Percentiles rank a stretch among this genome's conserved stretches.
Evolutionary conservation across 2,888 invertebrate genomes (phyloP).

Genomic region (Drosophila buzzatii): DNA sequence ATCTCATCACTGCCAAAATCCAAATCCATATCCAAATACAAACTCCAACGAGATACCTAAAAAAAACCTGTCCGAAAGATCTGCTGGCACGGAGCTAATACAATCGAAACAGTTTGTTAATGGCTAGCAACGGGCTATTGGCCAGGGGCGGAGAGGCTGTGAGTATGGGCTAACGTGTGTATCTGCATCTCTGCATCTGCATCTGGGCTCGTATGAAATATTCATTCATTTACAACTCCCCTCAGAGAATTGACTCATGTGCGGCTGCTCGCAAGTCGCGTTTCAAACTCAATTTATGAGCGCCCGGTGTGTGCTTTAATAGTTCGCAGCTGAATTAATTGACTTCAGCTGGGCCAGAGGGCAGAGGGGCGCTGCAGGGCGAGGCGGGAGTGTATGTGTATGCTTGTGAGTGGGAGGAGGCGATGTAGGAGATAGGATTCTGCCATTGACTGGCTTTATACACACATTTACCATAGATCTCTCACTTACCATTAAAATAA

Average conservation of each 20-base stretch:
- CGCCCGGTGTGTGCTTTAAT: slow-evolving; percentile 80
- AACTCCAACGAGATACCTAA: slow-evolving; percentile 20
- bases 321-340: slow-evolving; percentile 80
- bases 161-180: background rate
- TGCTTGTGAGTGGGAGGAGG: background rate
- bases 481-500: slow-evolving; percentile 77
- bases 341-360: slow-evolving; percentile 59
- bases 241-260: slow-evolving; percentile 73
- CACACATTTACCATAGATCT: slow-evolving; percentile 68
- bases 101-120: slow-evolving; percentile 18
- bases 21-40: slow-evolving; percentile 30
- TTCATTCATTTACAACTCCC: slow-evolving; percentile 79
- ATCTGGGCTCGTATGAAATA: slow-evolving; percentile 72
- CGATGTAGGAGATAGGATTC: background rate
- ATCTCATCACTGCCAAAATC: slow-evolving; percentile 27
- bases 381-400: background rate
- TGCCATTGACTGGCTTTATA: slow-evolving; percentile 45
- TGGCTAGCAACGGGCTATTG: slow-evolving; percentile 29
- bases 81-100: slow-evolving; percentile 61
- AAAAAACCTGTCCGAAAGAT: slow-evolving; percentile 45
- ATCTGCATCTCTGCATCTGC: slow-evolving; percentile 38
- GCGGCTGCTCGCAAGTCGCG: slow-evolving; percentile 60
- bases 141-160: background rate
- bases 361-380: background rate
- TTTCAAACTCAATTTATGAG: slow-evolving; percentile 78